A percentile compares a stretch with the other conserved stretches of the same genome.
Evolutionary conservation across 2,113 vertebrate genomes (phyloP).

Genomic region (Callipepla squamata): DNA sequence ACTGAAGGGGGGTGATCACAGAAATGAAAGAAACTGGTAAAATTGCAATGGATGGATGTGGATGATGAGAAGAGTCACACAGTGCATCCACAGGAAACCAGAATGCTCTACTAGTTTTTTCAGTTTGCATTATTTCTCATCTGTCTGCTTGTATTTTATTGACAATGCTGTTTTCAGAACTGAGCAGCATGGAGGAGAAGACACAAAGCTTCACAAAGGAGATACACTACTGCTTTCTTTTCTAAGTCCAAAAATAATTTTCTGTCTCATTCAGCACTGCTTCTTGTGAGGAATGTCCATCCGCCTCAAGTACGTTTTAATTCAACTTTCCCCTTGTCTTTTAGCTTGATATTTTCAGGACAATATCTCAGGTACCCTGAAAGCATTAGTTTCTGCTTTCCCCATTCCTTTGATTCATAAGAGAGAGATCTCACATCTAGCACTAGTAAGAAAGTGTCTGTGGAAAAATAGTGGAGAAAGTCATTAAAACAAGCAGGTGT

Average conservation of each 20-base stretch:
- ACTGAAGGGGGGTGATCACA: fast-evolving
- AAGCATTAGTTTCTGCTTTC: not conserved
- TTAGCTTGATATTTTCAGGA: not conserved
- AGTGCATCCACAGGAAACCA: not conserved
- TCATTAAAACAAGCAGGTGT: not conserved
- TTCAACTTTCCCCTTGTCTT: not conserved
- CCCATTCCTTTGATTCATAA: not conserved
- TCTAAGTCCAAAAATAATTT: not conserved
- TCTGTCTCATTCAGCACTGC: not conserved
- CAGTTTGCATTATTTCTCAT: not conserved
- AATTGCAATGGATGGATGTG: not conserved
- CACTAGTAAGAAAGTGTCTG: not conserved
- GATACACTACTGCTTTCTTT: not conserved
- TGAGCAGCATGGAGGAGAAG: not conserved
- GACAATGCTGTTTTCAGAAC: not conserved
- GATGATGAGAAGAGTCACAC: not conserved
- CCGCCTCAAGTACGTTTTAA: not conserved
- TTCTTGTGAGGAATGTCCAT: not conserved
- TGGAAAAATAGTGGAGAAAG: not conserved
- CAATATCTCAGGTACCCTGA: not conserved
- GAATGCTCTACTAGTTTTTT: not conserved
- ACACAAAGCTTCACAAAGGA: not conserved
- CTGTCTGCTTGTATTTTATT: not conserved
- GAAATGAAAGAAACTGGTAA: not conserved
- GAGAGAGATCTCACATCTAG: not conserved